Evolutionary conservation across 2,888 invertebrate species (phyloP).

Genomic region (Agriotes lineatus): DNA sequence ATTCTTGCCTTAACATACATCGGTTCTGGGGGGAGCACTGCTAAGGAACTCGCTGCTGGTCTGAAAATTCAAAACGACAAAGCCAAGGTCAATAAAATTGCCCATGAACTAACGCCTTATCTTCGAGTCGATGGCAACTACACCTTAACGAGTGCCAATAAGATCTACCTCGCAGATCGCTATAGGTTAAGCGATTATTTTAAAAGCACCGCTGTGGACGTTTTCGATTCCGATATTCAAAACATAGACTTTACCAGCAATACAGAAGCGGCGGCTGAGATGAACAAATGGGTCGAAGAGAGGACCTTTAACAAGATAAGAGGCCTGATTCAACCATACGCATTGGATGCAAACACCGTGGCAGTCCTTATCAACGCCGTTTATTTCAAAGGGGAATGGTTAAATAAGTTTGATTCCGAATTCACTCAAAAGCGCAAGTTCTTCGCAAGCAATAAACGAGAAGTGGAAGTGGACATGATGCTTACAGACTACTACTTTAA

Average conservation of each 20-base stretch:
- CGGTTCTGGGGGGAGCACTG: neutral
- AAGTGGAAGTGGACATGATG: slow-evolving; percentile 57
- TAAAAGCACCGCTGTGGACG: slow-evolving; percentile 69
- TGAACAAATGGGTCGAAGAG: slow-evolving; percentile 61
- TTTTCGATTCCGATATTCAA: slow-evolving; percentile 74
- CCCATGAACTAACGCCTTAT: neutral
- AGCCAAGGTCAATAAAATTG: neutral
- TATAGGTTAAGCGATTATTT: slow-evolving; percentile 69
- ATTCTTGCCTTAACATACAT: neutral
- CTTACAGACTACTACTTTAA: slow-evolving; percentile 49
- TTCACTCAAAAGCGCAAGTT: slow-evolving; percentile 52
- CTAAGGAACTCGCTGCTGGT: neutral
- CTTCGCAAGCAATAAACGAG: slow-evolving; percentile 44
- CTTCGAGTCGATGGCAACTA: neutral
- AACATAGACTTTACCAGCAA: slow-evolving; percentile 52
- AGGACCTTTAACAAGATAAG: slow-evolving; percentile 60
- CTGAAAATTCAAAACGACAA: neutral
- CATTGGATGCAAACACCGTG: slow-evolving; percentile 49
- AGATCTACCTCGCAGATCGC: slow-evolving; percentile 72
- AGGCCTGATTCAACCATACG: slow-evolving; percentile 52
- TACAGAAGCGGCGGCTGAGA: slow-evolving; percentile 50
- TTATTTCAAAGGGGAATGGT: slow-evolving; percentile 60
- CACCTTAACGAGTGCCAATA: slow-evolving; percentile 65
- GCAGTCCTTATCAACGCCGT: slow-evolving; percentile 60
- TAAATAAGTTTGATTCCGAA: slow-evolving; percentile 42